These are phyloP conservation scores for Denticeps clupeoides DNA, from an alignment of 2,797 vertebrate genomes.

Conservation along the genomic window DNA sequence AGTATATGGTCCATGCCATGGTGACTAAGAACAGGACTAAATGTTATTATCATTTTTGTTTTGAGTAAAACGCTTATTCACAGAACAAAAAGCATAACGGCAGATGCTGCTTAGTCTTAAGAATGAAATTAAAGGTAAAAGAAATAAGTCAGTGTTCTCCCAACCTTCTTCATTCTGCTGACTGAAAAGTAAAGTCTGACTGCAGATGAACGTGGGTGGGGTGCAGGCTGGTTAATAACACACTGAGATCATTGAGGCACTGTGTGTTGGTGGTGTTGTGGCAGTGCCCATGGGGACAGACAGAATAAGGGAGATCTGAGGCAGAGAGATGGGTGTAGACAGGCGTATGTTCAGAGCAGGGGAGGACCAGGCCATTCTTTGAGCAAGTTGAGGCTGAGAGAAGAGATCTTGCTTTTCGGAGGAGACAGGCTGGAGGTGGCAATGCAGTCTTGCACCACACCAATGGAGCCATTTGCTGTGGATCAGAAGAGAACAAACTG, in stretches of 20 bases:
- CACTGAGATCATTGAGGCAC: no score
- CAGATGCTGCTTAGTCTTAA: conserved; percentile 99
- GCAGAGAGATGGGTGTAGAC: conserved; percentile 6
- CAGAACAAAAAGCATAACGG: conserved; percentile 99
- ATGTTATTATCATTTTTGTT: conserved; percentile 94
- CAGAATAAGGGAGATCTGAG: no score
- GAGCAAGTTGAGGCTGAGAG: conserved; percentile 79
- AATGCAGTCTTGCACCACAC: conserved; percentile 67
- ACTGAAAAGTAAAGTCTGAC: no score
- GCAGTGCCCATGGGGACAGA: conserved; percentile 31
- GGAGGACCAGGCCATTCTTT: conserved; percentile 74
- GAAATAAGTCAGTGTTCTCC: conserved; percentile 35
- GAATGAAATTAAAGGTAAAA: conserved; percentile 66
- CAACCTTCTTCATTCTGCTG: no score
- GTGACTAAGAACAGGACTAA: conserved; percentile 98
- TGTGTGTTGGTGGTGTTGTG: no score
- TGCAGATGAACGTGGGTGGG: no score
- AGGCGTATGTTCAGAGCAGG: conserved; percentile 54
- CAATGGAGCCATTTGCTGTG: conserved; percentile 80
- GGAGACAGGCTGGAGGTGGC: conserved; percentile 67
- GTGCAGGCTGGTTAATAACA: no score
- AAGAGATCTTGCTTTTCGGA: conserved; percentile 75
- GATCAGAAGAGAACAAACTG: neutral
- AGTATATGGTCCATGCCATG: conserved; percentile 73
- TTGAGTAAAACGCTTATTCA: conserved; percentile 97